Evolutionary conservation across 2,888 invertebrate genomes (phyloP).

Genomic region (Azorinus chamasolen): DNA sequence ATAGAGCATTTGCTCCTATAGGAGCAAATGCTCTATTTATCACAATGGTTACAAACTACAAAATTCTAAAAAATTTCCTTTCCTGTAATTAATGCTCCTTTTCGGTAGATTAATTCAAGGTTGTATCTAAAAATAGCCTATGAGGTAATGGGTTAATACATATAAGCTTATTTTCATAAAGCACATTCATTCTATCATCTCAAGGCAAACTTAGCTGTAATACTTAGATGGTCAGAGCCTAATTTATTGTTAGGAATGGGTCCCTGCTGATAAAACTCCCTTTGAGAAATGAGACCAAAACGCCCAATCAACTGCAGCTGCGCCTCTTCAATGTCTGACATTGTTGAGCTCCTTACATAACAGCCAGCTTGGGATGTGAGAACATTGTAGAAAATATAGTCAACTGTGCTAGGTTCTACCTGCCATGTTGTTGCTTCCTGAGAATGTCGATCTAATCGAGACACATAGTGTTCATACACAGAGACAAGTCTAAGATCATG

Average conservation of each 20-base stretch:
- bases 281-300: slow-evolving; percentile 90
- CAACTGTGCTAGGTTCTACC: slow-evolving; percentile 91
- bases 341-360: slow-evolving; percentile 32
- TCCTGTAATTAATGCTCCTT: too few relatives aligned
- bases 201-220: slow-evolving; percentile 75
- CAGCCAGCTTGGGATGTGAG: slow-evolving; percentile 41
- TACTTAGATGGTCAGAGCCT: slow-evolving; percentile 83
- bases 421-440: slow-evolving; percentile 93
- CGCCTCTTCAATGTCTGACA: slow-evolving; percentile 82
- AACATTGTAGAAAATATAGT: slow-evolving; percentile 93
- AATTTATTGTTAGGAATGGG: slow-evolving; percentile 90
- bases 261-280: slow-evolving; percentile 88
- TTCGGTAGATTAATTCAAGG: too few relatives aligned
- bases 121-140: too few relatives aligned
- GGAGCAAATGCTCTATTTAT: too few relatives aligned
- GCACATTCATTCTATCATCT: not conserved
- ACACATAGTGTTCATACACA: slow-evolving; percentile 89
- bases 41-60: too few relatives aligned
- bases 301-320: slow-evolving; percentile 89
- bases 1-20: too few relatives aligned
- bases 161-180: too few relatives aligned
- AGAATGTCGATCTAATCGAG: slow-evolving; percentile 82
- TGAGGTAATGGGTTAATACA: too few relatives aligned
- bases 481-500: slow-evolving; percentile 91
- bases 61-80: too few relatives aligned